Percentiles rank a stretch among this genome's conserved stretches.
These are phyloP conservation scores for Petrolisthes manimaculis DNA, from an alignment of 2,888 invertebrate genomes.

Conservation along the genomic window DNA sequence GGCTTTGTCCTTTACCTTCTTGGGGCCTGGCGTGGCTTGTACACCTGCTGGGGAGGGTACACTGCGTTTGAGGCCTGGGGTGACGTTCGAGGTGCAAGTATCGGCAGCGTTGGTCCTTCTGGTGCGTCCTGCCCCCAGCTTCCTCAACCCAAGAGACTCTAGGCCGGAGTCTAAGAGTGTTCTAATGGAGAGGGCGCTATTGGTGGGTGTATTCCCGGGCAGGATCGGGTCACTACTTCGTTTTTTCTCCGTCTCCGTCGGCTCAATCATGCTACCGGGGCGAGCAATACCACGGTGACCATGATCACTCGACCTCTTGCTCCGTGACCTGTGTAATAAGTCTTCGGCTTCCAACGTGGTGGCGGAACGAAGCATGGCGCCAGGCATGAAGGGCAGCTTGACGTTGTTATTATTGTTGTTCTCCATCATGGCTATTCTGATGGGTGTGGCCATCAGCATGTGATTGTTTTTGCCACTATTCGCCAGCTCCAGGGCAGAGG, in stretches of 20 bases:
- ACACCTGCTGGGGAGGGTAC: background rate
- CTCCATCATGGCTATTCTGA: constrained; percentile 26
- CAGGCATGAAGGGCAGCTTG: background rate
- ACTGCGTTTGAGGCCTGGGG: background rate
- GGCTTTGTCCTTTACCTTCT: background rate
- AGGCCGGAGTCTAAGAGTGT: background rate
- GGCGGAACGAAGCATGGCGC: constrained; percentile 4
- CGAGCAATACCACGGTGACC: background rate
- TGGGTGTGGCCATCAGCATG: constrained; percentile 30
- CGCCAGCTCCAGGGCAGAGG: constrained; percentile 2
- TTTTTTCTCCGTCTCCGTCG: background rate
- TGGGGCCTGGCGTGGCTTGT: background rate
- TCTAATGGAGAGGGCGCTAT: constrained; percentile 1
- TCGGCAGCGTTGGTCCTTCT: constrained; percentile 7
- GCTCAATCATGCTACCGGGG: constrained; percentile 17
- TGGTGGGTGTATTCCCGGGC: background rate
- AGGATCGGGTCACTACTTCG: constrained; percentile 20
- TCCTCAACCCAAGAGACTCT: constrained; percentile 10
- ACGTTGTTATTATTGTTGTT: background rate
- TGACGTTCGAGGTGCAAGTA: background rate
- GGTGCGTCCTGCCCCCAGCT: background rate
- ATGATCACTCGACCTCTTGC: constrained; percentile 21
- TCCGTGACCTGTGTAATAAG: background rate
- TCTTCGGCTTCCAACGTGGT: constrained; percentile 6
- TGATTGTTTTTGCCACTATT: background rate